Evolutionary conservation across 1,140 invertebrate species (phyloP), one percentile per base, ranked within the genome.

Genomic region (Camponotus vicinus): DNA sequence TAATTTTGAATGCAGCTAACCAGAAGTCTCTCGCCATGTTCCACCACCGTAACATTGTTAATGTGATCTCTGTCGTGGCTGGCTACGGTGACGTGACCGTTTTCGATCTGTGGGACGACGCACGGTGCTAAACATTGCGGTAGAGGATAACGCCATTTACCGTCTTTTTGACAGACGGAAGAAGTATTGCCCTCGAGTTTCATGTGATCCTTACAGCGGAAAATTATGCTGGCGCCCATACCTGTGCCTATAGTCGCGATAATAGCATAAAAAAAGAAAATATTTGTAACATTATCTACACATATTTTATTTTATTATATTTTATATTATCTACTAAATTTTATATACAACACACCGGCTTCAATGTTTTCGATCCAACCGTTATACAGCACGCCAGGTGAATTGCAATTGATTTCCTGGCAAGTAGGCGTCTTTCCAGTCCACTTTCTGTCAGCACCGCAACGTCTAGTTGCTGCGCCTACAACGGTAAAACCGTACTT

Each of bases 321-420:
- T 52, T 69, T 69, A 69, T 69, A 11, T n/a, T 42, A 59, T 59
- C 57, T 9, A 13, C 0, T 61, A 1, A 27, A 45, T 42, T 49
- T 34, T 21, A 55, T 45, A 59, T 27, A 71, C 18, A 52, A 89
- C 83, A 89, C 88, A 95, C 95, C 95, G 15, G 97, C 96, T 89
- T 98, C 98, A 71, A 98, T 98, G 91, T 99, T 99, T 94, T 99
- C 98, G 79, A 99, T 96, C 97, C 98, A 99, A 8, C 99, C 99
- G 93, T 99, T 99, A 96, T 98, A 98, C 1, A 99, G 95, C 32
- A 97, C 96, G 5, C 98, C 98, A 0, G 98, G 98, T 89, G 97
- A 97, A 2, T 98, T 98, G 94, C 99, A 99, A 95, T 99, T 98
- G 91, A 99, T 99, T 95, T 99, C 99, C 97, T 98, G 98, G 94